phyloP scores from a whole-genome alignment of 2,113 vertebrate species.

The Epinephelus fuscoguttatus region DNA sequence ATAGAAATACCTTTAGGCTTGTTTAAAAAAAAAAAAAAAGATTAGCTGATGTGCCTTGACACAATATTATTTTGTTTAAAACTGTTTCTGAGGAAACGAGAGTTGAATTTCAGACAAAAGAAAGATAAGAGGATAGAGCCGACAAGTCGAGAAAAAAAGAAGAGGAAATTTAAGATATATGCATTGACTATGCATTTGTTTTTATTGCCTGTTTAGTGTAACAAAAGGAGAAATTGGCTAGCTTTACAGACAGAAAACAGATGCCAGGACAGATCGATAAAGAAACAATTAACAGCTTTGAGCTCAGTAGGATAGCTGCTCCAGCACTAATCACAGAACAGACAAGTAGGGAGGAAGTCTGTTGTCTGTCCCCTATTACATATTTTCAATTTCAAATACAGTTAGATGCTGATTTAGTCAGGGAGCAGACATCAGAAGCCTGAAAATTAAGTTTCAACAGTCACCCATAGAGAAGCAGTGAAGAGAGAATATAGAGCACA shows the following conservation, averaged over 20 bases:
- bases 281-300: constrained; percentile 53
- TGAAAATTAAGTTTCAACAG: constrained; percentile 52
- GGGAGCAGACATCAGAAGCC: constrained; percentile 77
- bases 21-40: too few relatives aligned
- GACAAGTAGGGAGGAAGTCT: constrained; percentile 57
- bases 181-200: constrained; percentile 9
- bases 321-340: constrained; percentile 60
- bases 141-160: constrained; percentile 16
- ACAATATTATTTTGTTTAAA: neutral
- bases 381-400: constrained; percentile 60
- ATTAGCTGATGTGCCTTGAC: neutral
- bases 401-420: constrained; percentile 46
- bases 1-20: neutral
- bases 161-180: constrained; percentile 26
- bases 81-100: neutral
- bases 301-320: constrained; percentile 58
- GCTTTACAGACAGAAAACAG: constrained; percentile 50
- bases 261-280: constrained; percentile 55
- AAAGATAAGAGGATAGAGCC: neutral
- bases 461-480: constrained; percentile 58
- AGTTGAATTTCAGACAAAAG: neutral
- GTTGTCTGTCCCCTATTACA: constrained; percentile 68
- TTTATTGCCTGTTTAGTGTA: constrained; percentile 32
- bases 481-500: constrained; percentile 32
- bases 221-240: constrained; percentile 32